Evolutionary conservation across 2,888 invertebrate genomes (phyloP).

Genomic region (Aricia artaxerxes): DNA sequence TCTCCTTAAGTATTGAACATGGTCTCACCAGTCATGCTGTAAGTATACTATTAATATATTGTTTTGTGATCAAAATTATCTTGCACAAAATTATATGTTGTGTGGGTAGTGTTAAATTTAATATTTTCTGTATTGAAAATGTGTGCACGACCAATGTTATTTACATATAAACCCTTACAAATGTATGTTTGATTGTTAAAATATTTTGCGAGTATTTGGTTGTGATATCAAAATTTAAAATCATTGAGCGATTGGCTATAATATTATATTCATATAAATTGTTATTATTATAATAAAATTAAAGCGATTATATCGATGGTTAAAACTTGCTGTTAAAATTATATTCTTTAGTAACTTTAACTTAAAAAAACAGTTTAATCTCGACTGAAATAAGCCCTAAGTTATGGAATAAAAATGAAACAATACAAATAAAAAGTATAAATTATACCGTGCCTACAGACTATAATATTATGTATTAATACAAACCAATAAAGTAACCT

Average conservation of each 20-base stretch:
- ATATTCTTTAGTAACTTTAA: not conserved
- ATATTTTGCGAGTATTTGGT: constrained; percentile 12
- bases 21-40: too few relatives aligned
- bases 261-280: not conserved
- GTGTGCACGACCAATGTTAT: not conserved
- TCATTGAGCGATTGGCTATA: not conserved
- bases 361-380: not conserved
- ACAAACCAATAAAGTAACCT: too few relatives aligned
- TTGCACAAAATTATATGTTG: constrained; percentile 7
- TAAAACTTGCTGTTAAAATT: not conserved
- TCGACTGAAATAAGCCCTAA: too few relatives aligned
- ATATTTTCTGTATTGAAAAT: not conserved
- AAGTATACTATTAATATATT: too few relatives aligned
- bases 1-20: too few relatives aligned
- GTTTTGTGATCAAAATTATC: not conserved
- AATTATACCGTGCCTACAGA: too few relatives aligned
- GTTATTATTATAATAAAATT: not conserved
- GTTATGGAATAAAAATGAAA: too few relatives aligned
- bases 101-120: not conserved
- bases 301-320: not conserved
- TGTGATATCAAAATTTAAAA: constrained; percentile 5
- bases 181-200: not conserved
- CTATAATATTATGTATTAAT: too few relatives aligned
- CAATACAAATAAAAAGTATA: too few relatives aligned
- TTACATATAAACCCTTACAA: not conserved